Evolutionary conservation across 2,797 vertebrate genomes (phyloP).

Genomic region (Lophotriccus pileatus): DNA sequence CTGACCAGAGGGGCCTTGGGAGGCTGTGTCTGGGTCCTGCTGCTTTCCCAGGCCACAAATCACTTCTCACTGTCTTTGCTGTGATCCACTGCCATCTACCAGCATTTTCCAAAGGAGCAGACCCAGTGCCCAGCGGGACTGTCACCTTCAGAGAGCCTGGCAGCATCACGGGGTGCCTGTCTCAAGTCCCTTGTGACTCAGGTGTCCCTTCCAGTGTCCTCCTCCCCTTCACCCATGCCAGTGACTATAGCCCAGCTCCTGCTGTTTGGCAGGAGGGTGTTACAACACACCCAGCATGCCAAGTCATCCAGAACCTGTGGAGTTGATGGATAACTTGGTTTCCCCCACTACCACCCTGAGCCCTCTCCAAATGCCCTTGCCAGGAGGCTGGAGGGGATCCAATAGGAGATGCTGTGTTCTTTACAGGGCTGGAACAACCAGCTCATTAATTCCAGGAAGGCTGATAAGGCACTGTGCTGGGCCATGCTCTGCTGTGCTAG

Average conservation of each 20-base stretch:
- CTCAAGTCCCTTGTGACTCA: not conserved
- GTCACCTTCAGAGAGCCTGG: not conserved
- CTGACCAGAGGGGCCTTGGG: not conserved
- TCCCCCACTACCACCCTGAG: not conserved
- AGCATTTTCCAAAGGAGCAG: not conserved
- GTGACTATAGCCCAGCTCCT: not conserved
- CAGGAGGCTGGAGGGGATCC: not conserved
- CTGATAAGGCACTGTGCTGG: not conserved
- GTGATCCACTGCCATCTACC: not conserved
- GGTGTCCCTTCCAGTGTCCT: not conserved
- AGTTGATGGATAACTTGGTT: constrained; percentile 59
- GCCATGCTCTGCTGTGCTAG: not conserved
- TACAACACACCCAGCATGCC: not conserved
- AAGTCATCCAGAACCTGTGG: constrained; percentile 36
- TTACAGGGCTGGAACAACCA: not conserved
- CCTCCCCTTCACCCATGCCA: not conserved
- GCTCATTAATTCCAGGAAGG: constrained; percentile 43
- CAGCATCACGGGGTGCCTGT: rapidly evolving
- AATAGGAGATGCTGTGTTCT: not conserved
- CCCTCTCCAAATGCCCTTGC: constrained; percentile 45
- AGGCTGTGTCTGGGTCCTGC: not conserved
- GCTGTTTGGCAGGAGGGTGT: not conserved
- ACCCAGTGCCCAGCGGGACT: not conserved
- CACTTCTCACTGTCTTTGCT: not conserved
- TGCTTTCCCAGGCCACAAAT: not conserved